A percentile compares a stretch with the other conserved stretches of the same genome.
Conservation (phyloP, 92 coral and sea anemone species). For the Diadumene lineata region DNA sequence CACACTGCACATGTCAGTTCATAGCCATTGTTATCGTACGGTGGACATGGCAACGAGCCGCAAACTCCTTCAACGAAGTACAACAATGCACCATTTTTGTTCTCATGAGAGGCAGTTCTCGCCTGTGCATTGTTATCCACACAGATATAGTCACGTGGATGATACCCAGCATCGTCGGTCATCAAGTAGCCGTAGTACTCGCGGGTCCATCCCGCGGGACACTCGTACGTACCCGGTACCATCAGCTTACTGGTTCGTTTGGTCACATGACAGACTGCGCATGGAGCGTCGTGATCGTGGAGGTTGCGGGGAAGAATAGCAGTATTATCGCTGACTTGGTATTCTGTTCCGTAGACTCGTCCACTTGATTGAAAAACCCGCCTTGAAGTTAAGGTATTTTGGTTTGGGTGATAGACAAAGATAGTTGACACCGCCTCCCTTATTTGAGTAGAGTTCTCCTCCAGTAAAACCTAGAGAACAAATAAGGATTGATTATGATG, state of each 20-base stretch:
- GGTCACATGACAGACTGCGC: constrained; percentile 59
- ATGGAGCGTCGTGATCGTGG: constrained; percentile 54
- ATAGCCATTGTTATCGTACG: constrained; percentile 10
- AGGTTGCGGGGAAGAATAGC: constrained; percentile 16
- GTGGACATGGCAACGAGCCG: constrained; percentile 49
- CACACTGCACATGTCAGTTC: constrained; percentile 30
- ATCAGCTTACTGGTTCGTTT: constrained; percentile 65
- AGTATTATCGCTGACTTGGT: constrained; percentile 21
- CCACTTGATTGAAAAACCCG: constrained; percentile 27
- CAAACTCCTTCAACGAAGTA: constrained; percentile 46
- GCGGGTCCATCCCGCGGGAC: constrained; percentile 66
- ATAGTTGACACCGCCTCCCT: constrained; percentile 72
- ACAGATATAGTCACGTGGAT: constrained; percentile 42
- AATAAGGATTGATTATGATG: too few relatives aligned
- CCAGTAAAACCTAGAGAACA: constrained; percentile 45
- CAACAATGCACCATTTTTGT: constrained; percentile 56
- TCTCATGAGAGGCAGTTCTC: background rate
- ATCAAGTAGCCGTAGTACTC: constrained; percentile 74
- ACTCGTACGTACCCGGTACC: constrained; percentile 66
- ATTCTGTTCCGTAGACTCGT: constrained; percentile 65
- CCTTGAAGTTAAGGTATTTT: constrained; percentile 24
- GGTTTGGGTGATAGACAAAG: constrained; percentile 61
- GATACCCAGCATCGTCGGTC: constrained; percentile 33
- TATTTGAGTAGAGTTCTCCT: constrained; percentile 42
- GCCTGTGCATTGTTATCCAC: constrained; percentile 52